phyloP scores from a whole-genome alignment of 2,888 invertebrate genomes.

The Dryadula phaetusa region DNA sequence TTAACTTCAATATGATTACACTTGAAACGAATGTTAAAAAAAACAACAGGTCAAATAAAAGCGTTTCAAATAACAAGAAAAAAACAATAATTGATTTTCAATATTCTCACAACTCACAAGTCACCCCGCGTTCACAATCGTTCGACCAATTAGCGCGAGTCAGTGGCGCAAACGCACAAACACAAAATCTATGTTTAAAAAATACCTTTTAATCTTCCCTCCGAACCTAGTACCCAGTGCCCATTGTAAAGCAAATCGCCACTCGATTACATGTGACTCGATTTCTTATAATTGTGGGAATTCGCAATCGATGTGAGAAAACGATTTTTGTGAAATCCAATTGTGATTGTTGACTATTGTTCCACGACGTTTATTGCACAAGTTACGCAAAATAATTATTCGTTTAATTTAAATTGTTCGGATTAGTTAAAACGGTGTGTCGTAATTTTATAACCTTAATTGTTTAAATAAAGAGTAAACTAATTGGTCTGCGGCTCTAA shows the following conservation, averaged over 20 bases:
- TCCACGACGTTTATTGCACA: constrained; percentile 6
- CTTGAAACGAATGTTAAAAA: neutral
- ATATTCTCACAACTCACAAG: constrained; percentile 50
- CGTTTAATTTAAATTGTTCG: neutral
- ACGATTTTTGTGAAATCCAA: constrained; percentile 55
- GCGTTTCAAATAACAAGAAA: neutral
- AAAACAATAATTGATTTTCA: constrained; percentile 28
- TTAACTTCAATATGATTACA: neutral
- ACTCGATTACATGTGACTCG: constrained; percentile 64
- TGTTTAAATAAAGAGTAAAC: too few relatives aligned
- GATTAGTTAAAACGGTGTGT: neutral
- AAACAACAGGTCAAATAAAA: neutral
- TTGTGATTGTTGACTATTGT: constrained; percentile 20
- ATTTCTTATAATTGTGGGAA: constrained; percentile 75
- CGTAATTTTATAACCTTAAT: too few relatives aligned
- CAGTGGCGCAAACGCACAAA: constrained; percentile 61
- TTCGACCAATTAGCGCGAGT: constrained; percentile 54
- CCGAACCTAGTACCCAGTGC: constrained; percentile 60
- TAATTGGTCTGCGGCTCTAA: too few relatives aligned
- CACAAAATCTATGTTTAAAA: constrained; percentile 75
- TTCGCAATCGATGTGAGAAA: constrained; percentile 65
- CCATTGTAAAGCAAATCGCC: constrained; percentile 68
- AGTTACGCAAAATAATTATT: constrained; percentile 13
- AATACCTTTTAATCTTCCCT: constrained; percentile 75
- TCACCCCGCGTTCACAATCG: constrained; percentile 56